Evolutionary conservation across 2,888 invertebrate species (phyloP).

Genomic region (Parelbella ahira): DNA sequence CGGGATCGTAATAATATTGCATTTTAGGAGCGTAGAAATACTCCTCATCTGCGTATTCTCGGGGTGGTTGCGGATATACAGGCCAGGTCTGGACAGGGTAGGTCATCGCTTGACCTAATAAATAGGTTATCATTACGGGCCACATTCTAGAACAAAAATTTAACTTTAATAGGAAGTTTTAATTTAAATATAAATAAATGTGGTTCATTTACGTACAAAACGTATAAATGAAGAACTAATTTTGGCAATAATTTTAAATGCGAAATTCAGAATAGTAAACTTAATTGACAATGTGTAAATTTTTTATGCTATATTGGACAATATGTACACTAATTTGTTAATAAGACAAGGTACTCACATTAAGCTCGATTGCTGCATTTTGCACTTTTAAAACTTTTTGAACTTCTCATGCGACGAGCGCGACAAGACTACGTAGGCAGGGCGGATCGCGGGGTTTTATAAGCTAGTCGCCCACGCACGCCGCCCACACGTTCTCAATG

Average conservation of each 20-base stretch:
- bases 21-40: slow-evolving; percentile 78
- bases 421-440: slow-evolving; percentile 65
- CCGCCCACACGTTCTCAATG: slow-evolving; percentile 87
- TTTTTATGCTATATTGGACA: too few species aligned
- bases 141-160: slow-evolving; percentile 54
- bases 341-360: slow-evolving; percentile 47
- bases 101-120: slow-evolving; percentile 64
- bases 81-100: slow-evolving; percentile 71
- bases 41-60: slow-evolving; percentile 79
- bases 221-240: too few species aligned
- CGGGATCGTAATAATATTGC: slow-evolving; percentile 67
- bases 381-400: slow-evolving; percentile 55
- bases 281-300: too few species aligned
- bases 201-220: too few species aligned
- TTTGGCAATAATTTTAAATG: too few species aligned
- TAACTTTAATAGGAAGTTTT: slow-evolving; percentile 30
- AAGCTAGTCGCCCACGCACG: slow-evolving; percentile 73
- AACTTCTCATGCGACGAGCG: slow-evolving; percentile 44
- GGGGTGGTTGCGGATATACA: slow-evolving; percentile 72
- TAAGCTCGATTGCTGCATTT: slow-evolving; percentile 54
- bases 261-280: too few species aligned
- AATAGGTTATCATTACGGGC: slow-evolving; percentile 69
- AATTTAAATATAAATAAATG: too few species aligned
- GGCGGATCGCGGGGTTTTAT: slow-evolving; percentile 62
- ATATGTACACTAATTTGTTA: too few species aligned